Conservation (phyloP, 2,113 vertebrate genomes). For the Chaenocephalus aceratus region DNA sequence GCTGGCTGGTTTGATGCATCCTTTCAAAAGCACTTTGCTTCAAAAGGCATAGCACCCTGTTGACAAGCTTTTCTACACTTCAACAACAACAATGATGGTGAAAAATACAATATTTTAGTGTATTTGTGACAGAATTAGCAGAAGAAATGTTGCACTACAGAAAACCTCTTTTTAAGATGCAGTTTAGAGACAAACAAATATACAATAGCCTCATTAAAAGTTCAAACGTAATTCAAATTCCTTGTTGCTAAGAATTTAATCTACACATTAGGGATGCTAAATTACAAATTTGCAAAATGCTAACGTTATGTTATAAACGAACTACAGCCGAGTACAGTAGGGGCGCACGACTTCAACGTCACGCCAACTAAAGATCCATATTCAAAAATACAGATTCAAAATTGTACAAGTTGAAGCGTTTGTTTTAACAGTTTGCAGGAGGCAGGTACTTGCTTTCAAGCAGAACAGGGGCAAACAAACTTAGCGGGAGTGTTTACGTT, state of each 20-base stretch:
- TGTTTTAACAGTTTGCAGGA: no score
- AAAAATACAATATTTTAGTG: constrained; percentile 12
- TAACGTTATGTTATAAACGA: no score
- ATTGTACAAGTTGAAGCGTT: no score
- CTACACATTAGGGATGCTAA: not conserved
- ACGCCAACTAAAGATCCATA: no score
- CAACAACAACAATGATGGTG: constrained; percentile 24
- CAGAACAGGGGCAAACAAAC: no score
- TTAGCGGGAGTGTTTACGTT: no score
- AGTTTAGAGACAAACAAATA: not conserved
- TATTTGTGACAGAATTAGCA: not conserved
- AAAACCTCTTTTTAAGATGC: not conserved
- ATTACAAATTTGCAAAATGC: no score
- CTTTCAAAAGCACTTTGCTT: constrained; percentile 72
- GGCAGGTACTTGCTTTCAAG: no score
- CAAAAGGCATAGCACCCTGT: constrained; percentile 44
- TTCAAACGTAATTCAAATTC: not conserved
- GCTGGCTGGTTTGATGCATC: constrained; percentile 56
- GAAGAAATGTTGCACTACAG: constrained; percentile 11
- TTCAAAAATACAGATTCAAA: no score
- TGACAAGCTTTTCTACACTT: constrained; percentile 50
- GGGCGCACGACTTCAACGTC: no score
- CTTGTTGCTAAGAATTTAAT: not conserved
- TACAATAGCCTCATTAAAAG: not conserved
- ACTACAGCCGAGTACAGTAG: no score